Percentiles rank a stretch among this genome's conserved stretches.
Conservation (phyloP, 2,113 vertebrate species). For the Pomatorhinus ruficollis region DNA sequence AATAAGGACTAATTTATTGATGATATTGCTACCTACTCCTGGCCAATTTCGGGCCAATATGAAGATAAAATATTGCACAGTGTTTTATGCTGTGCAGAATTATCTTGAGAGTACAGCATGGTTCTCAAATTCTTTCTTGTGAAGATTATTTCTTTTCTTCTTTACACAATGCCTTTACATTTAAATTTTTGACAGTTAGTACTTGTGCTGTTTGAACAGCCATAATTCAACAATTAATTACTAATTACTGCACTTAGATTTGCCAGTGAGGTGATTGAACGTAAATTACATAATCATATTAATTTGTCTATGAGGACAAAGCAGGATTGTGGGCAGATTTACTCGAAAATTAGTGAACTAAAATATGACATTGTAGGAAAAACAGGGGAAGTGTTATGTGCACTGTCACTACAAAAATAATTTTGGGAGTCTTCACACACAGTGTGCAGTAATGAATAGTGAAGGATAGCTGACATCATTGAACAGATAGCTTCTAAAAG, state of each 20-base stretch:
- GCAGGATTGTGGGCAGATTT: neutral
- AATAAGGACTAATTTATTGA: neutral
- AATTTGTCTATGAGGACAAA: neutral
- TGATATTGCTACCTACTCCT: neutral
- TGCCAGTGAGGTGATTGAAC: neutral
- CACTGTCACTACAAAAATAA: neutral
- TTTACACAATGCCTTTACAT: neutral
- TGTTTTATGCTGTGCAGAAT: neutral
- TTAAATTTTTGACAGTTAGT: neutral
- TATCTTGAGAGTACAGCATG: neutral
- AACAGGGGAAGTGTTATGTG: neutral
- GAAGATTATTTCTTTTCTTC: neutral
- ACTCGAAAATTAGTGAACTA: neutral
- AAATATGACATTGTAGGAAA: neutral
- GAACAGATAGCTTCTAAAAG: neutral
- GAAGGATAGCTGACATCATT: neutral
- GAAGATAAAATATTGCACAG: neutral
- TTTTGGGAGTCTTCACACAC: neutral
- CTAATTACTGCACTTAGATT: neutral
- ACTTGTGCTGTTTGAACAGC: neutral
- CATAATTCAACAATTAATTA: neutral
- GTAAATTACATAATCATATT: neutral
- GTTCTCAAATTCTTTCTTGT: neutral
- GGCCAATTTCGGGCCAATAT: neutral
- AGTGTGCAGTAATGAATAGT: neutral